A percentile compares a stretch with the other conserved stretches of the same genome.
Evolutionary conservation across 1,140 invertebrate genomes (phyloP).

Genomic region (Euschistus heros): DNA sequence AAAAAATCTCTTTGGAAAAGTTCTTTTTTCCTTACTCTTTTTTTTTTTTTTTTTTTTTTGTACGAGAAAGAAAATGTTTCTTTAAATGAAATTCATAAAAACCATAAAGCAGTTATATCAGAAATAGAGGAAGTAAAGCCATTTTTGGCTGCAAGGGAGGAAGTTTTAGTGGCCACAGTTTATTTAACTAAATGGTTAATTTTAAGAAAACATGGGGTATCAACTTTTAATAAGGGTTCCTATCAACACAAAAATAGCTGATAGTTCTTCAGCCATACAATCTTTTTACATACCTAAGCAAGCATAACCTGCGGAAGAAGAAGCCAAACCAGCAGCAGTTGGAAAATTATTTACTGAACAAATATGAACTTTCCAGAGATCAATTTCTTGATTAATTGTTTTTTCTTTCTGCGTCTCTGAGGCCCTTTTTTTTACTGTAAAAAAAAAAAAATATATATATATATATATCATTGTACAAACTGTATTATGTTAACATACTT

Average conservation of each 20-base stretch:
- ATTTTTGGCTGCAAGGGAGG: no score
- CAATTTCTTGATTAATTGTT: conserved; percentile 21
- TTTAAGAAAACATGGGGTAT: neutral
- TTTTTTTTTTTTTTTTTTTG: no score
- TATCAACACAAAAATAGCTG: neutral
- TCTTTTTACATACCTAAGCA: conserved; percentile 49
- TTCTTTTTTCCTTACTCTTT: no score
- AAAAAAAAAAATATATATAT: conserved; percentile 22
- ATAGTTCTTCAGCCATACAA: neutral
- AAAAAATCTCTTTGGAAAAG: no score
- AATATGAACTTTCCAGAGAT: conserved; percentile 69
- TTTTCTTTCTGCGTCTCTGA: conserved; percentile 35
- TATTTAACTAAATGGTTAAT: no score
- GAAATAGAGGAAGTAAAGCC: no score
- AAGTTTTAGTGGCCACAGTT: no score
- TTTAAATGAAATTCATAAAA: no score
- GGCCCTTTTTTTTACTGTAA: conserved; percentile 33
- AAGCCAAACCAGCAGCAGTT: conserved; percentile 93
- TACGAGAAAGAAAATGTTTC: no score
- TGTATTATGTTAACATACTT: conserved; percentile 17
- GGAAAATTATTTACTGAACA: conserved; percentile 97
- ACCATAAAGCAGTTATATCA: no score
- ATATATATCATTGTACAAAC: conserved; percentile 9
- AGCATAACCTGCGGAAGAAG: conserved; percentile 95
- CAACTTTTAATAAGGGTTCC: neutral